Percentiles rank a stretch among this genome's conserved stretches.
Evolutionary conservation across 1,140 invertebrate genomes (phyloP).

Genomic region (Aleiodes sp.): DNA sequence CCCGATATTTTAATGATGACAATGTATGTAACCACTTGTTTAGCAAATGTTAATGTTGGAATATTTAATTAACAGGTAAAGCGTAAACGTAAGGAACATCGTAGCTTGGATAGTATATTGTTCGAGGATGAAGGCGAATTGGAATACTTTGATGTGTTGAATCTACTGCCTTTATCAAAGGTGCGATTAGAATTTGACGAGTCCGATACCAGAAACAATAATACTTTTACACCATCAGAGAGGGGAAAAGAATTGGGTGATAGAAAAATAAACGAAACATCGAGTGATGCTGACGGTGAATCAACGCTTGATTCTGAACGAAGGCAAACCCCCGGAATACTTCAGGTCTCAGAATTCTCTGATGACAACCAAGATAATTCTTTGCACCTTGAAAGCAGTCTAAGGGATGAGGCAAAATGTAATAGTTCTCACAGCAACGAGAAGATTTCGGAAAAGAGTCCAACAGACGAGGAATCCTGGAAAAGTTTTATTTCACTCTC

Average conservation of each 20-base stretch:
- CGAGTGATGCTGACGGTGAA: constrained; percentile 10
- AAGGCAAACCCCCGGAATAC: constrained; percentile 22
- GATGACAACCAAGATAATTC: constrained; percentile 21
- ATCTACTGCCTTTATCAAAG: constrained; percentile 60
- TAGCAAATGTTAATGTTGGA: neutral
- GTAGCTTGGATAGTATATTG: constrained; percentile 61
- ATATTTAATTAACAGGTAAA: constrained; percentile 53
- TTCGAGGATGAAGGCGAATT: constrained; percentile 62
- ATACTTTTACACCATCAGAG: neutral
- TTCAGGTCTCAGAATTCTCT: constrained; percentile 28
- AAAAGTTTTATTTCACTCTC: constrained; percentile 20
- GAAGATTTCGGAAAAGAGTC: constrained; percentile 27
- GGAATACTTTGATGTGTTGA: constrained; percentile 63
- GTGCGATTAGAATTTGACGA: constrained; percentile 56
- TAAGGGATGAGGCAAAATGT: constrained; percentile 49
- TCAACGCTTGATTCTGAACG: constrained; percentile 25
- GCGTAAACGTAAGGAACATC: constrained; percentile 61
- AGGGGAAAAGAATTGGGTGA: neutral
- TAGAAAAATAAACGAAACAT: constrained; percentile 15
- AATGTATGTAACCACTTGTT: neutral
- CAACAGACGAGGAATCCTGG: constrained; percentile 26
- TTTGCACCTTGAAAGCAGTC: constrained; percentile 38
- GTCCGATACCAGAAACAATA: constrained; percentile 34
- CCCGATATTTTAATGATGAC: neutral
- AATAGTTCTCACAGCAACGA: constrained; percentile 27